Conservation (phyloP, 2,888 invertebrate genomes). For the Crocallis elinguaria region DNA sequence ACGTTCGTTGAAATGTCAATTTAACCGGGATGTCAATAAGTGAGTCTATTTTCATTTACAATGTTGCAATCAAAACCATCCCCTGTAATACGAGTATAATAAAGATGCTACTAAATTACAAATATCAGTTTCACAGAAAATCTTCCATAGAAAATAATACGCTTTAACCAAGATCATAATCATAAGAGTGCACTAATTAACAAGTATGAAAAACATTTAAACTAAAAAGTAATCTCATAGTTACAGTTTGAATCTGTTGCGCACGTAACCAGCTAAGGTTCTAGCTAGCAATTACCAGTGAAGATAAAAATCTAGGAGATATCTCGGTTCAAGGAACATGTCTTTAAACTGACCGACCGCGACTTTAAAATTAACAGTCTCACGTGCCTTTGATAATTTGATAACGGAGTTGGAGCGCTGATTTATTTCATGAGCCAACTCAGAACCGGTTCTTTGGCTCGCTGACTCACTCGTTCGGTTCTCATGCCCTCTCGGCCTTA, state of each 20-base stretch:
- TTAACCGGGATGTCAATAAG: too few species aligned
- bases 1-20: too few species aligned
- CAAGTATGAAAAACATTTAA: constrained; percentile 31
- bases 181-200: constrained; percentile 35
- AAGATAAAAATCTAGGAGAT: constrained; percentile 68
- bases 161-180: constrained; percentile 12
- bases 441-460: constrained; percentile 68
- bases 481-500: constrained; percentile 69
- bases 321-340: constrained; percentile 75
- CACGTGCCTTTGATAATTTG: constrained; percentile 83
- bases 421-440: constrained; percentile 64
- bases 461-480: constrained; percentile 45
- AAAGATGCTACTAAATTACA: too few species aligned
- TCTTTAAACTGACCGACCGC: constrained; percentile 77
- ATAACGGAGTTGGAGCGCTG: constrained; percentile 75
- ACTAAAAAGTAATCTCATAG: constrained; percentile 50
- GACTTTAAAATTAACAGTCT: constrained; percentile 71
- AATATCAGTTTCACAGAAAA: too few species aligned
- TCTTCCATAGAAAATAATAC: background rate
- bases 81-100: too few species aligned
- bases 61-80: too few species aligned
- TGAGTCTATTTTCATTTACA: too few species aligned
- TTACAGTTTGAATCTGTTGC: constrained; percentile 45
- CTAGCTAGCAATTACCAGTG: constrained; percentile 73
- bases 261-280: constrained; percentile 66